Base-by-base conservation (phyloP, 1,140 invertebrate species). In the Papilio machaon region DNA sequence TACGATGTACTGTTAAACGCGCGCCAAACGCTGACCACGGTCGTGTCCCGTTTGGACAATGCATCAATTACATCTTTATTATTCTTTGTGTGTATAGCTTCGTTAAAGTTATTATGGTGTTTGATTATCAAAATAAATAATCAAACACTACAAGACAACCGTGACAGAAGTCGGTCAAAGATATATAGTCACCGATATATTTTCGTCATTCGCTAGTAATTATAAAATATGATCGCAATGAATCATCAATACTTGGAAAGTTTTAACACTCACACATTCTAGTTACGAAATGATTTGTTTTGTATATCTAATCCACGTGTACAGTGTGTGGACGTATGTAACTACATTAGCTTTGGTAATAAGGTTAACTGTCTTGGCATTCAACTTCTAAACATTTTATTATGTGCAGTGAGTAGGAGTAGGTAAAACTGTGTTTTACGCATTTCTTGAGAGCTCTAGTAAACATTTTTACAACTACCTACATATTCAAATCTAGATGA, bases 11-110 rank as follows among this genome's bases (percentile, higher is more conserved):
- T 89, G 91, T 92, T 91, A 92, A 75, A 30, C 81, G 80, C 87
- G 90, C 82, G 83, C 90, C 87, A 91, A 89, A 87, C 85, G 83
- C 80, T 84, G n/a, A 58, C 81, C 60, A 75, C 79, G 85, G 80
- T 80, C 79, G 77, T 81, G 86, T 85, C 86, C 82, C 82, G 86
- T 86, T 87, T 80, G 82, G 90, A 91, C 86, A 90, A 90, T 91
- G 87, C 82, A 86, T 84, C 87, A 89, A 92, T 91, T 89, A 92
- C 86, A 86, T 86, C 81, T 88, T 90, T 87, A 91, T 88, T 89
- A 91, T 89, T 87, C 89, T 89, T 88, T 87, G 85, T 88, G 79
- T 83, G 80, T 58, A 76, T 74, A 11, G 64, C 49, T 77, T 78
- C 76, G 76, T 78, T 78, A 78, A 60, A 54, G 30, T 78, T 78